Conservation (phyloP, 2,888 invertebrate species). For the Tachina lurida region DNA sequence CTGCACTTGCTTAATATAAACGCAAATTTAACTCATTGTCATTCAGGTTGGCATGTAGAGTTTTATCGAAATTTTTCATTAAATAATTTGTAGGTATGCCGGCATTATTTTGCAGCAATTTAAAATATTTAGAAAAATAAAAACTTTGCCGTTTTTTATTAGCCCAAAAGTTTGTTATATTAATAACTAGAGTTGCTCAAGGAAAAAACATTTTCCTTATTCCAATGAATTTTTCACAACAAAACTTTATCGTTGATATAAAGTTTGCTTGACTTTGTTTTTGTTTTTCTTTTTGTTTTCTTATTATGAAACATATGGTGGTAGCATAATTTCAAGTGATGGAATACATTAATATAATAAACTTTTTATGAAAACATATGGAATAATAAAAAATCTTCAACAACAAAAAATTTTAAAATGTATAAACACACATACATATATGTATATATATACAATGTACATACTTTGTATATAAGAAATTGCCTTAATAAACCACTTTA, state of each 20-base stretch:
- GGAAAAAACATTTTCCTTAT: constrained; percentile 3
- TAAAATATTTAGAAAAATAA: too few relatives aligned
- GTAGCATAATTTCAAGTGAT: constrained; percentile 40
- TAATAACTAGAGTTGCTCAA: neutral
- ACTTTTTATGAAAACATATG: constrained; percentile 56
- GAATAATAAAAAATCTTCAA: neutral
- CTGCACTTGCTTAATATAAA: too few relatives aligned
- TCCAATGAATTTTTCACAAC: constrained; percentile 11
- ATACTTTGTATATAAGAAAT: neutral
- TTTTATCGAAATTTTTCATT: too few relatives aligned
- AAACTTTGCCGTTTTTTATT: neutral
- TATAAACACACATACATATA: neutral
- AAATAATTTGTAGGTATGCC: too few relatives aligned
- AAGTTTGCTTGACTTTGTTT: constrained; percentile 14
- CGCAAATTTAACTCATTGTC: too few relatives aligned
- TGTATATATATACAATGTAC: neutral
- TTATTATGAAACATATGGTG: constrained; percentile 49
- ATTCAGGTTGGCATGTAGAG: too few relatives aligned
- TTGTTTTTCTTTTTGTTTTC: neutral
- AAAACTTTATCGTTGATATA: constrained; percentile 28
- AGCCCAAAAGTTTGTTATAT: neutral
- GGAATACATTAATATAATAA: constrained; percentile 48
- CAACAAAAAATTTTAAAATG: constrained; percentile 27
- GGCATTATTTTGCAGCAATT: too few relatives aligned
- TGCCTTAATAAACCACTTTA: constrained; percentile 53